phyloP scores from a whole-genome alignment of 2,888 invertebrate species.

The Troides aeacus region DNA sequence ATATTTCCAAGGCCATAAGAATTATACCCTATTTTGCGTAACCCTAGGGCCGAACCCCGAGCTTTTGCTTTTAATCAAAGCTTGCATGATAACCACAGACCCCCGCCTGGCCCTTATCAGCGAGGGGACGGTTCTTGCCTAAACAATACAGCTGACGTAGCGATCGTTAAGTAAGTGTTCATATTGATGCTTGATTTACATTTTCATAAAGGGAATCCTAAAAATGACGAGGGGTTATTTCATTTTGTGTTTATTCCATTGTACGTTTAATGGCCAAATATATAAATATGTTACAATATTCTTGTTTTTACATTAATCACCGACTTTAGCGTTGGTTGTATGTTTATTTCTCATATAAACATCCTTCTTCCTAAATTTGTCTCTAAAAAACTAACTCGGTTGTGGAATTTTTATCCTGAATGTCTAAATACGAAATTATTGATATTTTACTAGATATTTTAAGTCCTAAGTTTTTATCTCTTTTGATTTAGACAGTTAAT shows the following conservation, averaged over 20 bases:
- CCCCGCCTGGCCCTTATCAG: conserved; percentile 52
- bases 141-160: conserved; percentile 44
- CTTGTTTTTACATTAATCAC: too few species aligned
- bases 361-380: too few species aligned
- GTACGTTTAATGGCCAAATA: neutral
- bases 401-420: too few species aligned
- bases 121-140: conserved; percentile 45
- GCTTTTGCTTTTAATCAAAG: conserved; percentile 77
- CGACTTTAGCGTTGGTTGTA: too few species aligned
- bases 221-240: neutral
- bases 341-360: too few species aligned
- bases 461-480: too few species aligned
- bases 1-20: conserved; percentile 3
- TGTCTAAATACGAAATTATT: too few species aligned
- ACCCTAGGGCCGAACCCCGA: conserved; percentile 46
- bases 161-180: conserved; percentile 31
- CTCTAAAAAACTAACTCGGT: too few species aligned
- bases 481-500: neutral
- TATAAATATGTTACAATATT: too few species aligned
- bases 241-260: neutral
- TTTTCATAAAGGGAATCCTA: neutral
- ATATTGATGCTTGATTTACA: conserved; percentile 12
- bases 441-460: too few species aligned
- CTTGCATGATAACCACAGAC: conserved; percentile 61
- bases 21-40: conserved; percentile 35